A percentile compares a stretch with the other conserved stretches of the same genome.
Evolutionary conservation across 2,113 vertebrate genomes (phyloP).

Genomic region (Podarcis cretensis): DNA sequence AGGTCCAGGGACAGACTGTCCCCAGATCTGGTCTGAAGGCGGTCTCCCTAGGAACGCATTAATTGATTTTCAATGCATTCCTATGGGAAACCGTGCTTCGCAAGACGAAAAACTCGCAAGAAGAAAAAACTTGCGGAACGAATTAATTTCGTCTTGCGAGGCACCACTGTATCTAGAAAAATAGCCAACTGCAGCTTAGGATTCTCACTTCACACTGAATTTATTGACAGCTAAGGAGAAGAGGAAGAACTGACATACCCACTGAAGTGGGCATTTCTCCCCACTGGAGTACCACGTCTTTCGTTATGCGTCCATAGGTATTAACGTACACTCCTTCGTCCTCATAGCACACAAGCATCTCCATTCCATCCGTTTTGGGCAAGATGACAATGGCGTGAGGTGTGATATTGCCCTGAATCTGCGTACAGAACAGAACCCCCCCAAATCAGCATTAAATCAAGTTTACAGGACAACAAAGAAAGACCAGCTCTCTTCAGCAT

Average conservation of each 20-base stretch:
- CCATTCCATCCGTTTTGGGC: conserved; percentile 99
- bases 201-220: conserved; percentile 58
- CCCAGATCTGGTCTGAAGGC: too few species aligned
- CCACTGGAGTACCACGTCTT: conserved; percentile 99
- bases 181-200: conserved; percentile 31
- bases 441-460: conserved; percentile 40
- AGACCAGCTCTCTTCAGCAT: neutral
- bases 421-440: conserved; percentile 62
- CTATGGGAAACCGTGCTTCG: too few species aligned
- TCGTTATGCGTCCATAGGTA: conserved; percentile 98
- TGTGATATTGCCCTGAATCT: conserved; percentile 99
- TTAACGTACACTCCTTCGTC: conserved; percentile 99
- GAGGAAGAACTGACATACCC: conserved; percentile 86
- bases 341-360: conserved; percentile 99
- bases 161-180: conserved; percentile 16
- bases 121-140: too few species aligned
- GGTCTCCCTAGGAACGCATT: too few species aligned
- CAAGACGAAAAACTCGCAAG: too few species aligned
- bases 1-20: too few species aligned
- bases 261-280: conserved; percentile 99
- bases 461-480: neutral
- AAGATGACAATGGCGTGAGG: conserved; percentile 99
- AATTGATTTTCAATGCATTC: too few species aligned
- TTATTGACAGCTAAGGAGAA: conserved; percentile 58
- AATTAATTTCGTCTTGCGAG: too few species aligned